Base-by-base conservation (phyloP, 2,888 invertebrate genomes). In the Polydesmus complanatus region DNA sequence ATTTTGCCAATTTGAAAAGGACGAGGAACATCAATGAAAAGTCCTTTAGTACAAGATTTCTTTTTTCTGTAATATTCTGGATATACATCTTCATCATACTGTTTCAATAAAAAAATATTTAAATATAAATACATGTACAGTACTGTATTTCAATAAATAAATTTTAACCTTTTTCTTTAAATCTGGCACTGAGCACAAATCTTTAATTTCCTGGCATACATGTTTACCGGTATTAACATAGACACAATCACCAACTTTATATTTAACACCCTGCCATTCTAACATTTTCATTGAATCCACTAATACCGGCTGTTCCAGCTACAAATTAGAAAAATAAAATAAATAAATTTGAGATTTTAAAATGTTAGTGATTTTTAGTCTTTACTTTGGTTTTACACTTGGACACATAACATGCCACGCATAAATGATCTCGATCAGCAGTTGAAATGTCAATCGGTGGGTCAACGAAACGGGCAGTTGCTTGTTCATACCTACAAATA, bases 41-140 rank as follows among this genome's bases (percentile, higher is more conserved):
- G 84, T 0, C 86, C 85, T 67, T 85, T 84, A 22, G 83, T 79
- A 62, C 74, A 73, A 64, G 84, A 84, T n/a, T 80, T 79, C 54
- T 79, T 81, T 74, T 88, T 89, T 61, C 89, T 78, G 71, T 88
- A 89, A 68, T 82, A 83, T 72, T 90, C 89, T 0, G 89, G 83
- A 70, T 86, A 89, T 27, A 83, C 70, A 19, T 81, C 79, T 70
- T 86, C 85, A 72, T 89, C 85, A 1, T 83, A 78, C 65, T 78
- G 55, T 37, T 37, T n/a, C n/a, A n/a, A n/a, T n/a, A n/a, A n/a
- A n/a, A n/a, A n/a, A n/a, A n/a, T n/a, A n/a, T n/a, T n/a, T n/a
- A n/a, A n/a, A n/a, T n/a, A n/a, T n/a, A n/a, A n/a, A n/a, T n/a
- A n/a, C n/a, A n/a, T n/a, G n/a, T n/a, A n/a, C n/a, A n/a, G n/a